phyloP scores from a whole-genome alignment of 2,113 vertebrate genomes.

The Eurypyga helias region DNA sequence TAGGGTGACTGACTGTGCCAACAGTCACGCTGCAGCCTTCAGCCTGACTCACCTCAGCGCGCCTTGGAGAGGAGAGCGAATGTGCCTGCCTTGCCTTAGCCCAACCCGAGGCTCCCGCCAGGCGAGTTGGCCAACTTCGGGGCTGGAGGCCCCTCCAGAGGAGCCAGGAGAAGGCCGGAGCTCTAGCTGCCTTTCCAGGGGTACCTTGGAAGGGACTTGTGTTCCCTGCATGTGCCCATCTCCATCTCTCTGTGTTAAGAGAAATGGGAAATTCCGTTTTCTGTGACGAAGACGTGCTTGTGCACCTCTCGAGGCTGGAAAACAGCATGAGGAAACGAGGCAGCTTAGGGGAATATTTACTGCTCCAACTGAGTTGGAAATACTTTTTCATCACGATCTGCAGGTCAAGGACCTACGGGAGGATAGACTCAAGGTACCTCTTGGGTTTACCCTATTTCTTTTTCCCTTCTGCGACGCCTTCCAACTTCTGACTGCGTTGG shows the following conservation, averaged over 20 bases:
- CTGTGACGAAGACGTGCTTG: background rate
- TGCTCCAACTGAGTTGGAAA: rapidly evolving
- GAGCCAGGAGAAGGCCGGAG: background rate
- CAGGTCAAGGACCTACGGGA: background rate
- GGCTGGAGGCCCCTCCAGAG: too few relatives aligned
- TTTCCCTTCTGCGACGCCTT: background rate
- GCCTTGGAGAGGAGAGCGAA: background rate
- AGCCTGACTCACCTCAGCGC: background rate
- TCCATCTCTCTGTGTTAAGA: background rate
- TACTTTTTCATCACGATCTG: background rate
- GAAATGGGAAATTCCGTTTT: background rate
- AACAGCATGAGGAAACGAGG: background rate
- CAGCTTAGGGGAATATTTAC: background rate
- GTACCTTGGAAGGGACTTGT: background rate
- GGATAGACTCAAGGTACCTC: background rate
- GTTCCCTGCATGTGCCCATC: background rate
- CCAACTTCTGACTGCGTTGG: background rate
- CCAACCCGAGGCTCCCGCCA: background rate
- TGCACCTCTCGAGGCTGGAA: background rate
- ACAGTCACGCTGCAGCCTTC: background rate
- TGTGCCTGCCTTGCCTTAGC: background rate
- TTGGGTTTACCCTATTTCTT: background rate
- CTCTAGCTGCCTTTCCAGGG: background rate
- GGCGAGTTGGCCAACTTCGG: too few relatives aligned
- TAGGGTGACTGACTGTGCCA: background rate